Evolutionary conservation across 2,888 invertebrate species (phyloP), one percentile per base, ranked within the genome.

Genomic region (Brachynemurus nebulosus): DNA sequence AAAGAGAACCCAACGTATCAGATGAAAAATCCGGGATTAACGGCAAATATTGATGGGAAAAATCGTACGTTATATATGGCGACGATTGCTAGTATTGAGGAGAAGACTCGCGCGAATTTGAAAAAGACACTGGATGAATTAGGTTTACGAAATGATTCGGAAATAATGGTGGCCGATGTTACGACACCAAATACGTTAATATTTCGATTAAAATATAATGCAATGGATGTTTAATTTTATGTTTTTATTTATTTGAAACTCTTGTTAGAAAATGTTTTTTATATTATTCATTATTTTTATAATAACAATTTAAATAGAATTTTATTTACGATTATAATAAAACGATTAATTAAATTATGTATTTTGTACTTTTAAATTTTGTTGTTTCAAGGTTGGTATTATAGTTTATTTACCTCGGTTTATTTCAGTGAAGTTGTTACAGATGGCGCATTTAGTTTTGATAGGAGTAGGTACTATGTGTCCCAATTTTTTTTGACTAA

Each of bases 51-150:
- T 34, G 77, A 83, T 56, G 90, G 88, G 3, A 88, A 83, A 60
- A 85, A 83, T 59, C 86, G 84, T 64, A 96, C 96, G 0, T 69
- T 98, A 9, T 98, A 96, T 60, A 90, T 97, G 79, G 80, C 89
- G 20, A 82, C 82, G 11, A 84, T 97, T 16, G 78, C 86, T 50
- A 90, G 91, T 53, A 90, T 97, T 55, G 93, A 93, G 64, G 86
- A 86, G 57, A 74, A 77, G 53, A 96, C 95, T 0, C 75, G 84
- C 53, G 77, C 76, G 40, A 98, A 98, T 69, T 72, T 98, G 50
- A 82, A 81, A 54, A 89, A 86, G 67, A 83, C 85, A 45, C 65
- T 98, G 42, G 70, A 71, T 48, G 96, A 97, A 53, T 69, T 98
- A 45, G 90, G 86, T 2, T 66, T 97, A 16, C 71, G 64, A 46